Base-by-base conservation (phyloP, 2,797 vertebrate genomes). In the Ambastaia sidthimunki region DNA sequence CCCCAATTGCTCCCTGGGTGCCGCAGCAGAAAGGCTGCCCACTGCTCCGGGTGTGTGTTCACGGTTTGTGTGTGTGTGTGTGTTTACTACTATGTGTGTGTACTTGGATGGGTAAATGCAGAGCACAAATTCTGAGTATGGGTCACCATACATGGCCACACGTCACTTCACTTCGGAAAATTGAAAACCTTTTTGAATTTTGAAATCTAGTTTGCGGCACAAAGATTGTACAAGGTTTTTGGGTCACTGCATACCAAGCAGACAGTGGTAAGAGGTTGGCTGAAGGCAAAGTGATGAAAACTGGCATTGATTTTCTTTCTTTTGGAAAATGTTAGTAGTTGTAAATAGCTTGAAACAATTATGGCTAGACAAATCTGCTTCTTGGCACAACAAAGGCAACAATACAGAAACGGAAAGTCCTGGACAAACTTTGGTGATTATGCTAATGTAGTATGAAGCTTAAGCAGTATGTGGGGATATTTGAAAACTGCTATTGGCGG, bases 201-300 rank as follows among this genome's bases (percentile, higher is more conserved):
- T 41, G 65, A 28, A 60, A 50, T 68, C 68, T 69, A 55, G 76
- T 74, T 78, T 2, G 71, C 55, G 77, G 80, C 77, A 77, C 47
- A 68, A 21, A 66, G 37, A 63, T 75, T 74, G 60, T 71, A 72
- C 67, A 68, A 71, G 75, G 82, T 87, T 86, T 76, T 72, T 50
- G 85, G 87, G 85, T 87, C 71, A 79, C 47, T 85, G 80, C 78
- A 63, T 78, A 72, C 41, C 41, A 74, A 86, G 80, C 60, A 9
- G 23, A 76, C 73, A 73, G 82, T 76, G 85, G 80, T 87, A 85
- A 75, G 85, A 80, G 81, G 71, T 66, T 59, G 80, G 74, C 41
- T 10, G 80, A 74, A 84, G 76, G 85, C 81, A 87, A 90, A 89
- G 88, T 82, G 70, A 86, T 89, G 87, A 83, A 89, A 91, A 92